Evolutionary conservation across 2,113 vertebrate genomes (phyloP).

Genomic region (Coregonus clupeaformis): DNA sequence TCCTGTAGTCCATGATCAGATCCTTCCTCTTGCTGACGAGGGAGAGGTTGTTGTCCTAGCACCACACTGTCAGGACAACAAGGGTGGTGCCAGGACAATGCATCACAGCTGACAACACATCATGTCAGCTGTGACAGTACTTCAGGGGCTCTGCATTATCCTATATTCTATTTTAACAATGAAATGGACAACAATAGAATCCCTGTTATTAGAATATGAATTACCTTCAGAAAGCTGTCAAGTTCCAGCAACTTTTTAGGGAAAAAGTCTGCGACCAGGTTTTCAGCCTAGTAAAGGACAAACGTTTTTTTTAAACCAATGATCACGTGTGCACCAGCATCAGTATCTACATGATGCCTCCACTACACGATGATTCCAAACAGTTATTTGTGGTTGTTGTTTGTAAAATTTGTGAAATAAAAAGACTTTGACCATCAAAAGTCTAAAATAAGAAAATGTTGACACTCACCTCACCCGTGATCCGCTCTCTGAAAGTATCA

Average conservation of each 20-base stretch:
- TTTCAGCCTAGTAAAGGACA: constrained; percentile 77
- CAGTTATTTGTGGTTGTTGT: neutral
- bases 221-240: constrained; percentile 88
- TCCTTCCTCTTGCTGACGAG: too few species aligned
- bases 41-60: too few species aligned
- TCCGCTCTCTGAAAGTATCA: constrained; percentile 86
- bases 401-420: neutral
- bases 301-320: too few species aligned
- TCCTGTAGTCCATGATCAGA: too few species aligned
- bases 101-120: neutral
- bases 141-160: neutral
- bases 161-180: neutral
- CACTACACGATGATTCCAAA: too few species aligned
- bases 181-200: neutral
- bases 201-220: neutral
- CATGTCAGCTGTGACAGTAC: neutral
- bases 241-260: constrained; percentile 90
- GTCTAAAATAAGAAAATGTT: neutral
- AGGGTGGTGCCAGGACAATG: too few species aligned
- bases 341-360: too few species aligned
- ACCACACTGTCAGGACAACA: too few species aligned
- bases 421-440: neutral
- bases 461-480: constrained; percentile 83
- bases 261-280: constrained; percentile 89
- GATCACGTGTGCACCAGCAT: too few species aligned